Percentiles rank a stretch among this genome's conserved stretches.
Evolutionary conservation across 2,888 invertebrate species (phyloP).

Genomic region (Carterocephalus palaemon): DNA sequence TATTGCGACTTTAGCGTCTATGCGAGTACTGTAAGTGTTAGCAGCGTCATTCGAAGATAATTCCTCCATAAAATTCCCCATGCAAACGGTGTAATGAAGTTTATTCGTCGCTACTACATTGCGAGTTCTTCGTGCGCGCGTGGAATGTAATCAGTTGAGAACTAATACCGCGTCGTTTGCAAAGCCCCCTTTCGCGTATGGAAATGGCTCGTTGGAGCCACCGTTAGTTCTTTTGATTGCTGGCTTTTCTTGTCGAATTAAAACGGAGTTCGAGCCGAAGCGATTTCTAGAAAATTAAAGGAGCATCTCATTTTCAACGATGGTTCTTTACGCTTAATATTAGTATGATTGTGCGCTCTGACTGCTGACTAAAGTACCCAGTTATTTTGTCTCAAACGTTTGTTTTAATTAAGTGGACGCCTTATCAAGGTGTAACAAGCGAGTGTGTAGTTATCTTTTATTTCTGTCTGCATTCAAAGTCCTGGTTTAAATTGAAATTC

Average conservation of each 20-base stretch:
- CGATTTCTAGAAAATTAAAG: conserved; percentile 73
- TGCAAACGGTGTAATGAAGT: conserved; percentile 76
- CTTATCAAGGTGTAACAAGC: conserved; percentile 41
- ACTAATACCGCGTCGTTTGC: conserved; percentile 73
- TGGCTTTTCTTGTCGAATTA: conserved; percentile 71
- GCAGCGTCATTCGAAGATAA: conserved; percentile 68
- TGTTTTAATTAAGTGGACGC: conserved; percentile 59
- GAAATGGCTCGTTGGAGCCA: conserved; percentile 70
- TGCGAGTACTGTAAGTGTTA: conserved; percentile 12
- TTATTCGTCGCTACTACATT: conserved; percentile 76
- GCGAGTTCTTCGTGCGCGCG: conserved; percentile 67
- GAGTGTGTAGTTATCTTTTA: conserved; percentile 36
- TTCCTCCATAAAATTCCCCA: conserved; percentile 76
- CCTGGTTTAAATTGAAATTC: conserved; percentile 46
- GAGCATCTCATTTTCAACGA: conserved; percentile 66
- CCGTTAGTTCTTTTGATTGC: conserved; percentile 77
- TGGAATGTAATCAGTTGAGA: conserved; percentile 77
- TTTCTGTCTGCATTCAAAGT: conserved; percentile 32
- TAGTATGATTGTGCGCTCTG: conserved; percentile 64
- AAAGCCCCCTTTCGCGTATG: conserved; percentile 70
- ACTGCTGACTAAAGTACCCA: conserved; percentile 47
- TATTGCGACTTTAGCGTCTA: conserved; percentile 12
- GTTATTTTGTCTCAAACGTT: conserved; percentile 55
- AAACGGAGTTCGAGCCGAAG: conserved; percentile 67
- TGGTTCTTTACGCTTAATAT: conserved; percentile 64